Evolutionary conservation across 2,888 invertebrate genomes (phyloP).

Genomic region (Euproctis similis): DNA sequence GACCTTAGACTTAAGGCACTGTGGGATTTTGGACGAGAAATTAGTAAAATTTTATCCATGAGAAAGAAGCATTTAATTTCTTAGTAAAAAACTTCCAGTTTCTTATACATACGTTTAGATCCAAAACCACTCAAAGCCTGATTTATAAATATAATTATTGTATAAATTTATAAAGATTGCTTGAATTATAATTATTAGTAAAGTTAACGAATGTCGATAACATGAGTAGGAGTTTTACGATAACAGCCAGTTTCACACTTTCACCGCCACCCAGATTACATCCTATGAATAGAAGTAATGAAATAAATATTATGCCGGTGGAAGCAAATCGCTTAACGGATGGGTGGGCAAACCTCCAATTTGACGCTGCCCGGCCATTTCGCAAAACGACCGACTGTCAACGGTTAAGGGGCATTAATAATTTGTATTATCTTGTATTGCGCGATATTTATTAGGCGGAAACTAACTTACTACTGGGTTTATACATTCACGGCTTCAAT

Average conservation of each 20-base stretch:
- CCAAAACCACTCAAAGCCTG: no score
- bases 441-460: conserved; percentile 62
- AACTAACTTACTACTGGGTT: conserved; percentile 41
- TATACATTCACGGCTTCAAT: not conserved
- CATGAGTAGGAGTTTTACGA: no score
- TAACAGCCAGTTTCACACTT: conserved; percentile 22
- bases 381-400: conserved; percentile 60
- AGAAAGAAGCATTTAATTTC: no score
- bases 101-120: no score
- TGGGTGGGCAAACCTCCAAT: conserved; percentile 62
- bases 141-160: no score
- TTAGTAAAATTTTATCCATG: no score
- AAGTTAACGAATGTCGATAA: no score
- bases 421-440: conserved; percentile 31
- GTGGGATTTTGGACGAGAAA: no score
- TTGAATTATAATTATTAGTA: no score
- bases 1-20: no score
- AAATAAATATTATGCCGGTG: conserved; percentile 75
- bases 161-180: no score
- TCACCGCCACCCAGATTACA: conserved; percentile 60
- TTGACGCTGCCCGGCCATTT: conserved; percentile 55
- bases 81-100: no score
- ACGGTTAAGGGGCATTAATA: conserved; percentile 53
- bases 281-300: conserved; percentile 73
- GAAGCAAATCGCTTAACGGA: conserved; percentile 65